A percentile compares a stretch with the other conserved stretches of the same genome.
Evolutionary conservation across 2,113 vertebrate species (phyloP).

Genomic region (Hydrolagus affinis): DNA sequence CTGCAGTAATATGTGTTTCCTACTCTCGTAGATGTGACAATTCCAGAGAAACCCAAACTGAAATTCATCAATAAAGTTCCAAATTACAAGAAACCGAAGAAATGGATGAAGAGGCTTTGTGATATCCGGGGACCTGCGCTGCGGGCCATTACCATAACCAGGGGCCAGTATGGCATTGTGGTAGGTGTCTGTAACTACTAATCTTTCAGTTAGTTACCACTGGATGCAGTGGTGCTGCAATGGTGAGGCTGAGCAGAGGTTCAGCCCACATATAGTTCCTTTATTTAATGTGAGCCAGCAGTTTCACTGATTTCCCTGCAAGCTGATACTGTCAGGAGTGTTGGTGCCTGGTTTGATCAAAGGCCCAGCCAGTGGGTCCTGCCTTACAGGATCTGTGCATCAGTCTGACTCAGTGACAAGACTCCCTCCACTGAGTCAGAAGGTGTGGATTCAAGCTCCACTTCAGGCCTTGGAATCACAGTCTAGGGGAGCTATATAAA

Average conservation of each 20-base stretch:
- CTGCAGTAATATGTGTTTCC: not conserved
- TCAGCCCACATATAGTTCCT: not conserved
- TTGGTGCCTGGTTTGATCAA: too few relatives aligned
- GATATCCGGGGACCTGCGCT: slow-evolving; percentile 76
- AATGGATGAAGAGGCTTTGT: slow-evolving; percentile 64
- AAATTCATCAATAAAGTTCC: slow-evolving; percentile 78
- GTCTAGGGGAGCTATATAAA: too few relatives aligned
- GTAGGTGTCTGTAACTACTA: slow-evolving; percentile 50
- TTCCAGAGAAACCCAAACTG: slow-evolving; percentile 76
- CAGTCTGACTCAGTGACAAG: too few relatives aligned
- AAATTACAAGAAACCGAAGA: slow-evolving; percentile 62
- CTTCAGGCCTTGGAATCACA: too few relatives aligned
- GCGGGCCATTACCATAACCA: slow-evolving; percentile 56
- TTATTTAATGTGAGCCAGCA: not conserved
- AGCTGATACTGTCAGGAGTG: too few relatives aligned
- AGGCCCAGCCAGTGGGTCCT: too few relatives aligned
- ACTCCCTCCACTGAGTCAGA: too few relatives aligned
- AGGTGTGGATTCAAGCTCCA: too few relatives aligned
- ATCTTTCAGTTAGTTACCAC: not conserved
- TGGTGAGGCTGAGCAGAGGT: not conserved
- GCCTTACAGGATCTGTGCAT: too few relatives aligned
- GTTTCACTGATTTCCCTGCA: not conserved
- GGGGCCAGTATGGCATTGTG: slow-evolving; percentile 77
- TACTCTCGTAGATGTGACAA: slow-evolving; percentile 54
- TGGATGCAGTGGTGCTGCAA: not conserved